Evolutionary conservation across 1,140 invertebrate genomes (phyloP), one percentile per base, ranked within the genome.

Genomic region (Nasonia giraulti): DNA sequence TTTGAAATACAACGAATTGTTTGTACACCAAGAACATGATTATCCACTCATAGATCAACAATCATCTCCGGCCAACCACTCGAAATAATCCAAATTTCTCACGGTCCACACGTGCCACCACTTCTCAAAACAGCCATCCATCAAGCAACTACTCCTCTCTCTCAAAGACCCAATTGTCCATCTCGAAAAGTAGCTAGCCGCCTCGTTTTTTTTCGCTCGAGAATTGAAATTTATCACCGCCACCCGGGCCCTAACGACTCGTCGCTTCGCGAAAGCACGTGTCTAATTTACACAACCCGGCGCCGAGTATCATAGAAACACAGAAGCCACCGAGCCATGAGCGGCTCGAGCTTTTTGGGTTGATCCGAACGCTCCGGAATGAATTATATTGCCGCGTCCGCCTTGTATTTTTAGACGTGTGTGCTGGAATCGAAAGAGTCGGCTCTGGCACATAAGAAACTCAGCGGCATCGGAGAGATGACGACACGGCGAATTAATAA

Each of bases 141-240:
- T 55, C 50, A 4, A 62, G 55, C 55, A 20, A 0, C 55, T 62
- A 4, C 17, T 62, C 17, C 17, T 14, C 6, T 7, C 20, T 20
- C 17, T 62, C 55, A 62, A 62, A 62, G 17, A 20, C 55, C 55
- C 20, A n/a, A 62, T 62, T 62, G 55, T 62, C 17, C 20, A 62
- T 62, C 17, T 62, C 17, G 17, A 62, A n/a, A 17, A 20, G 14
- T 20, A 62, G 17, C 55, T 20, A 62, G 17, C 55, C 6, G 14
- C 55, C 2, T 37, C 47, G 47, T n/a, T 62, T 62, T n/a, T 62
- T 62, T 62, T 17, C 20, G 5, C 5, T 4, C 55, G 55, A 62
- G 40, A 40, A 73, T 82, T 71, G 4, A 82, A 82, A 82, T 82
- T 82, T 82, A 75, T 82, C 73, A 81, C 40, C 12, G 10, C 12